A percentile compares a stretch with the other conserved stretches of the same genome.
Conservation (phyloP, 1,140 invertebrate species). For the Cardiocondyla obscurior region DNA sequence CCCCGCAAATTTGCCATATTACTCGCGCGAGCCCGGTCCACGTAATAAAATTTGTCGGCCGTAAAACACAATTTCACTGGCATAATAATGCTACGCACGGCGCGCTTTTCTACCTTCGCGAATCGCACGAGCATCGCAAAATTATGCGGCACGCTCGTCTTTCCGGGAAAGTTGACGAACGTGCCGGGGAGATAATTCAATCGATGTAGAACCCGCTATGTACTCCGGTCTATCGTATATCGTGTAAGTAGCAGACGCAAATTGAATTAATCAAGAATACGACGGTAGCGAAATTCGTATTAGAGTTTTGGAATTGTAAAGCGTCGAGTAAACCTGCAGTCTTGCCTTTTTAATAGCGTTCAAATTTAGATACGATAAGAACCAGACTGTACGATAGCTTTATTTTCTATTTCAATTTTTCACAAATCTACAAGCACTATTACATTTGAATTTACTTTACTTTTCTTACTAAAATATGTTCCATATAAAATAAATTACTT, state of each 20-base stretch:
- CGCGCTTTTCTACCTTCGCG: background rate
- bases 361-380: too few relatives aligned
- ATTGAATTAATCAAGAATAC: constrained; percentile 13
- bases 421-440: background rate
- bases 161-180: constrained; percentile 6
- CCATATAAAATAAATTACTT: background rate
- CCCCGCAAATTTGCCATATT: constrained; percentile 40
- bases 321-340: background rate
- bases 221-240: background rate
- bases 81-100: constrained; percentile 35
- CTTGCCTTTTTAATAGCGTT: background rate
- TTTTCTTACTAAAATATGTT: too few relatives aligned
- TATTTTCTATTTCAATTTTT: background rate
- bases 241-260: constrained; percentile 26
- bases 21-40: constrained; percentile 3
- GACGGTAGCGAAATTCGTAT: background rate
- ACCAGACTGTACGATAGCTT: too few relatives aligned
- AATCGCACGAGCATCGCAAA: constrained; percentile 9
- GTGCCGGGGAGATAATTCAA: constrained; percentile 14
- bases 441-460: too few relatives aligned
- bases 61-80: constrained; percentile 35
- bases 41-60: constrained; percentile 63
- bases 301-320: background rate
- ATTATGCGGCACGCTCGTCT: constrained; percentile 19
- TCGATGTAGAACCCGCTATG: constrained; percentile 25